Conservation (phyloP, 37 sponge, comb jelly and placozoan species). For the Ianthella basta region DNA sequence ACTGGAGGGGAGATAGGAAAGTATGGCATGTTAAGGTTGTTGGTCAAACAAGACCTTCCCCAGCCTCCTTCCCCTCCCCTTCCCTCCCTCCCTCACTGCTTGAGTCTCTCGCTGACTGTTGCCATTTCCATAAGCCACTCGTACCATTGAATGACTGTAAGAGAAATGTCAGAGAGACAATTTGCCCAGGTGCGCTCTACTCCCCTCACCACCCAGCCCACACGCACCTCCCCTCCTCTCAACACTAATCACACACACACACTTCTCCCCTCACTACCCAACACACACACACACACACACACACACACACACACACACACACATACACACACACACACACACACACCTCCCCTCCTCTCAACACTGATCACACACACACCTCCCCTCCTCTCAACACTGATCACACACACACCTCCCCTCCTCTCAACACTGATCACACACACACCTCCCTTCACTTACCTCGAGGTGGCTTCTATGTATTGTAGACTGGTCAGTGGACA, state of each 20-base stretch:
- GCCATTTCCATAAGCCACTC: no score
- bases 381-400: slow-evolving; percentile 23
- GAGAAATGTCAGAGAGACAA: no score
- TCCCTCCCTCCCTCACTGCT: neutral
- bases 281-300: no score
- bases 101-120: no score
- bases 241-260: neutral
- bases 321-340: slow-evolving; percentile 13
- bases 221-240: neutral
- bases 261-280: no score
- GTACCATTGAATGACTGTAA: no score
- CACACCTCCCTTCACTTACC: neutral
- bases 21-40: neutral
- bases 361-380: neutral
- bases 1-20: slow-evolving; percentile 2
- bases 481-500: neutral
- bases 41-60: neutral
- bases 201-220: no score
- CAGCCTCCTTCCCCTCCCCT: neutral
- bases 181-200: no score
- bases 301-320: slow-evolving; percentile 1
- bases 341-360: neutral
- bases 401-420: slow-evolving; percentile 18
- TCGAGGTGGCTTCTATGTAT: neutral
- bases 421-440: neutral